Percentiles rank a stretch among this genome's conserved stretches.
phyloP scores from a whole-genome alignment of 2,888 invertebrate species.

The Allygus modestus region DNA sequence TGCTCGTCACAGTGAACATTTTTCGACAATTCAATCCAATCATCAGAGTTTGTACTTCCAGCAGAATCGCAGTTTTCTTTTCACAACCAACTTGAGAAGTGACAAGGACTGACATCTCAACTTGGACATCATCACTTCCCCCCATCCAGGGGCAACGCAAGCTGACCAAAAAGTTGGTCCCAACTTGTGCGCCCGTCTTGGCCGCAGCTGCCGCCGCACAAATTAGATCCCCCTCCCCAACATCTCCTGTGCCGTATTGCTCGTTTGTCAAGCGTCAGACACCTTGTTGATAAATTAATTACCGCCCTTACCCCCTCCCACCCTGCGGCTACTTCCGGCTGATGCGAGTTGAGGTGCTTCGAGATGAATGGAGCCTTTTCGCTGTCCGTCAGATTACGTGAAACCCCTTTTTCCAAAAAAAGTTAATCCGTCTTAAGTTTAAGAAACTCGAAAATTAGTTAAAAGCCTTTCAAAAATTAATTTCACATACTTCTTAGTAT shows the following conservation, averaged over 20 bases:
- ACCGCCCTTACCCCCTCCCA: neutral
- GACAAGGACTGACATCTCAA: slow-evolving; percentile 32
- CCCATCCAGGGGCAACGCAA: neutral
- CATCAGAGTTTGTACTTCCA: slow-evolving; percentile 7
- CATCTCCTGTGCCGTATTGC: slow-evolving; percentile 41
- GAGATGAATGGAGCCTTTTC: neutral
- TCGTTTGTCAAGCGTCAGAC: slow-evolving; percentile 56
- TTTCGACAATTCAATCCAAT: slow-evolving; percentile 24
- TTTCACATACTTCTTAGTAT: too few relatives aligned
- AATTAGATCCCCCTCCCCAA: slow-evolving; percentile 37
- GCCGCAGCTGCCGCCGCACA: slow-evolving; percentile 54
- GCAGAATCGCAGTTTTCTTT: slow-evolving; percentile 43
- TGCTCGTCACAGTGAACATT: neutral
- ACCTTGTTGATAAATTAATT: slow-evolving; percentile 59
- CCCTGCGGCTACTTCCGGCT: slow-evolving; percentile 19
- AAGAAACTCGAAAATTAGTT: too few relatives aligned
- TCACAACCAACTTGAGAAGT: neutral
- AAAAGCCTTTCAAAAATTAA: too few relatives aligned
- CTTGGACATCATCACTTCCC: slow-evolving; percentile 26
- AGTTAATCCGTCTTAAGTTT: too few relatives aligned
- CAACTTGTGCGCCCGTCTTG: slow-evolving; percentile 46
- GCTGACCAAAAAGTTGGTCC: slow-evolving; percentile 53
- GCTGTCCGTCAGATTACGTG: neutral
- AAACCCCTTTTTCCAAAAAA: too few relatives aligned
- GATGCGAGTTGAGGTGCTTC: slow-evolving; percentile 20